phyloP scores from a whole-genome alignment of 2,113 vertebrate genomes.

The Microcebus murinus region DNA sequence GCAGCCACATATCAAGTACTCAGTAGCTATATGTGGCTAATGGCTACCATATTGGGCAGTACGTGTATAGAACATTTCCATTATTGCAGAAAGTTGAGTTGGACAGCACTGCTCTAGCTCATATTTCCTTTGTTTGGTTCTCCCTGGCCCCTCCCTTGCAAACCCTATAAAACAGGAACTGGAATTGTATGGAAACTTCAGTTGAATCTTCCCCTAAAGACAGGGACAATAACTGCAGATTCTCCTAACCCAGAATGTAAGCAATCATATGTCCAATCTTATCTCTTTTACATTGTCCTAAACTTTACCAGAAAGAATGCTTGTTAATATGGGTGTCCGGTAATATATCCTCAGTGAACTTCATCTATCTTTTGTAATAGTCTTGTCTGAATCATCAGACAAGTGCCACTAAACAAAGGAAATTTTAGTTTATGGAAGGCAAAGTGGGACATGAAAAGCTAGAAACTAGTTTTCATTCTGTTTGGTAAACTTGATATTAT shows the following conservation, averaged over 20 bases:
- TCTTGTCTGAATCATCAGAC: not conserved
- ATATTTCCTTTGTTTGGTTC: constrained; percentile 38
- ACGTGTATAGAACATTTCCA: not conserved
- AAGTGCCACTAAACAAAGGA: not conserved
- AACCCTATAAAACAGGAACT: constrained; percentile 22
- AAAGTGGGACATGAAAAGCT: constrained; percentile 15
- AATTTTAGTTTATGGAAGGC: constrained; percentile 15
- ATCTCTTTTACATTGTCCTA: constrained; percentile 2
- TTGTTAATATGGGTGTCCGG: not conserved
- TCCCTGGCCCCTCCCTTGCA: not conserved
- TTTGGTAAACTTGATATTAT: constrained; percentile 13
- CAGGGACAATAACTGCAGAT: not conserved
- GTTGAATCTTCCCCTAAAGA: not conserved
- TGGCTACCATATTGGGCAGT: not conserved
- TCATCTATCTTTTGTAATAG: not conserved
- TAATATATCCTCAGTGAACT: constrained; percentile 26
- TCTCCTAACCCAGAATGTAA: not conserved
- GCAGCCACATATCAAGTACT: constrained; percentile 10
- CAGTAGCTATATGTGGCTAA: not conserved
- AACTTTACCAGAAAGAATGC: not conserved
- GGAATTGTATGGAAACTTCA: not conserved
- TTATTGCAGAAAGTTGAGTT: constrained; percentile 16
- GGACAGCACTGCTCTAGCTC: not conserved
- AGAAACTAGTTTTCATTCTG: constrained; percentile 45
- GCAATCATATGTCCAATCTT: not conserved